A percentile compares a stretch with the other conserved stretches of the same genome.
Evolutionary conservation across 2,888 invertebrate genomes (phyloP).

Genomic region (Apamea crenata): DNA sequence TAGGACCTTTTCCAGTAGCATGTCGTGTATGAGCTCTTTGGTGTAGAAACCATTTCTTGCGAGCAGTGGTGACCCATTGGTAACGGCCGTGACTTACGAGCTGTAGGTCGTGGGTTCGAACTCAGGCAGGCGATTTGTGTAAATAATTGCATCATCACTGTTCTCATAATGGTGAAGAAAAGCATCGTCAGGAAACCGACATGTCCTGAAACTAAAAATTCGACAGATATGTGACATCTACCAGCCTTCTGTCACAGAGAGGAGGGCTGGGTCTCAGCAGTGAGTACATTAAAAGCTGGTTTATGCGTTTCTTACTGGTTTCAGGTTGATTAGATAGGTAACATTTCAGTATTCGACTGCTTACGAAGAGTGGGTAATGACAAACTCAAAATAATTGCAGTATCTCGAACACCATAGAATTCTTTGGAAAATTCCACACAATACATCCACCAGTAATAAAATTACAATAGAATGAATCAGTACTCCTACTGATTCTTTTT

Average conservation of each 20-base stretch:
- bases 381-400: too few species aligned
- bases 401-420: not conserved
- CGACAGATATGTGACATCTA: too few species aligned
- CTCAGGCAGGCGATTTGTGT: not conserved
- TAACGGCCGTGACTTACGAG: not conserved
- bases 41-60: not conserved
- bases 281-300: not conserved
- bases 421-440: too few species aligned
- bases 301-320: not conserved
- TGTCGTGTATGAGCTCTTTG: not conserved
- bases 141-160: not conserved
- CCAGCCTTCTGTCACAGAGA: too few species aligned
- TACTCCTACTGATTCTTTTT: not conserved
- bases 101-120: not conserved
- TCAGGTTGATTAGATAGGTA: not conserved
- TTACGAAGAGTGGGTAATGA: not conserved
- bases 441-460: not conserved
- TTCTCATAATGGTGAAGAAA: not conserved
- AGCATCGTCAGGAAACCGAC: not conserved
- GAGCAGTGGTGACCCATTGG: not conserved
- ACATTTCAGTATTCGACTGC: not conserved
- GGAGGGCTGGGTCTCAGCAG: not conserved
- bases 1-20: not conserved
- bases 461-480: not conserved
- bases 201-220: not conserved